A percentile compares a stretch with the other conserved stretches of the same genome.
phyloP scores from a whole-genome alignment of 2,113 vertebrate genomes.

The Zapornia atra region DNA sequence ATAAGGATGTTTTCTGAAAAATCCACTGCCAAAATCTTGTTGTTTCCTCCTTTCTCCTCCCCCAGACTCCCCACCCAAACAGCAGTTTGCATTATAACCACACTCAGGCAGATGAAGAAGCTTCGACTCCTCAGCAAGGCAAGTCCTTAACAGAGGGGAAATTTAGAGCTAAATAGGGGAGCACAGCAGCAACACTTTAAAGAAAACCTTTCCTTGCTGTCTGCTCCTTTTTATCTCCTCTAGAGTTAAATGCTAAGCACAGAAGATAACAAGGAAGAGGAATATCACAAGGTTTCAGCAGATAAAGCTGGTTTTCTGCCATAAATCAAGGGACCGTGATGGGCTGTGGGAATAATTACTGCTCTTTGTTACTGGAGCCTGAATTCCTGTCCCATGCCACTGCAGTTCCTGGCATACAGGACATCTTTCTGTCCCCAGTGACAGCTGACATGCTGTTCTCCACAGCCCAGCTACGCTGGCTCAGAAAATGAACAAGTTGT shows the following conservation, averaged over 20 bases:
- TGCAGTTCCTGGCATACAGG: background rate
- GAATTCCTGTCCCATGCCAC: background rate
- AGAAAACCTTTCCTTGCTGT: background rate
- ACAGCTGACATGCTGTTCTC: background rate
- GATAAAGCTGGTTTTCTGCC: background rate
- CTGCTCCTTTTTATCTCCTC: background rate
- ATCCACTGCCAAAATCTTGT: background rate
- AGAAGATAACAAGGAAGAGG: background rate
- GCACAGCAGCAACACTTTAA: background rate
- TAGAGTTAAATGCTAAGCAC: background rate
- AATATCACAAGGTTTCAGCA: background rate
- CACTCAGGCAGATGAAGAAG: background rate
- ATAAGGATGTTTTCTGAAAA: background rate
- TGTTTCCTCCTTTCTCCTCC: background rate
- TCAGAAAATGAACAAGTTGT: background rate
- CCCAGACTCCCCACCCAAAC: background rate
- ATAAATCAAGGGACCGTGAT: rapidly evolving
- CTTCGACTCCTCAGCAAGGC: background rate
- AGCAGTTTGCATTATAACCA: background rate
- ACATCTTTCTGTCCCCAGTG: background rate
- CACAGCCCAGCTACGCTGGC: background rate
- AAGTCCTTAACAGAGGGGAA: background rate
- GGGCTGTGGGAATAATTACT: background rate
- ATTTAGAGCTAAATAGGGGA: background rate
- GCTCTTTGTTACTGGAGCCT: background rate